phyloP scores from a whole-genome alignment of 2,797 vertebrate genomes.

The Alosa sapidissima region DNA sequence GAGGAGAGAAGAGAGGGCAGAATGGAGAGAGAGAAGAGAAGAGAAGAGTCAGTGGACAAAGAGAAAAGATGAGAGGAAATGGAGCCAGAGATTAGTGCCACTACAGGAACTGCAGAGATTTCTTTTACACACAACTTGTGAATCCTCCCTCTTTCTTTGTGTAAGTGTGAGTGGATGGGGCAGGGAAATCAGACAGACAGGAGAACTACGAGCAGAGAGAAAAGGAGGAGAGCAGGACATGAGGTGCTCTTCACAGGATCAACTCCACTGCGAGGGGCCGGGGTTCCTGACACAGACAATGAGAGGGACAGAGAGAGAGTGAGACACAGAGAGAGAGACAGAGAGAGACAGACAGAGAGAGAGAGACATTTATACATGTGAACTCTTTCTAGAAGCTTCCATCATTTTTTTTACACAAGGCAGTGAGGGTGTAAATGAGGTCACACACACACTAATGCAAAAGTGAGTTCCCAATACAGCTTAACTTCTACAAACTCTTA shows the following conservation, averaged over 20 bases:
- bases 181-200: conserved; percentile 58
- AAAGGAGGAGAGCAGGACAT: conserved; percentile 51
- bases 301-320: background rate
- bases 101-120: conserved; percentile 49
- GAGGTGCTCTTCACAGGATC: conserved; percentile 40
- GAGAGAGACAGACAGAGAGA: background rate
- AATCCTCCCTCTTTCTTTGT: conserved; percentile 9
- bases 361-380: background rate
- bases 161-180: conserved; percentile 11
- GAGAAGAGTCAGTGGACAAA: conserved; percentile 21
- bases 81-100: conserved; percentile 55
- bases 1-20: conserved; percentile 32
- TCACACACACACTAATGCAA: background rate
- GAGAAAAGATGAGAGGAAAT: conserved; percentile 1
- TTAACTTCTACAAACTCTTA: conserved; percentile 11
- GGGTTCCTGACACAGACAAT: conserved; percentile 53
- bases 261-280: conserved; percentile 27
- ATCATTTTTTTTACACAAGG: background rate
- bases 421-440: background rate
- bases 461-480: background rate
- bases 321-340: no score
- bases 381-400: background rate
- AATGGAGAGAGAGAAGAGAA: conserved; percentile 30
- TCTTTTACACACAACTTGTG: background rate
- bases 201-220: conserved; percentile 54